Conservation (phyloP, 2,888 invertebrate genomes). For the Hoplodrina ambigua region DNA sequence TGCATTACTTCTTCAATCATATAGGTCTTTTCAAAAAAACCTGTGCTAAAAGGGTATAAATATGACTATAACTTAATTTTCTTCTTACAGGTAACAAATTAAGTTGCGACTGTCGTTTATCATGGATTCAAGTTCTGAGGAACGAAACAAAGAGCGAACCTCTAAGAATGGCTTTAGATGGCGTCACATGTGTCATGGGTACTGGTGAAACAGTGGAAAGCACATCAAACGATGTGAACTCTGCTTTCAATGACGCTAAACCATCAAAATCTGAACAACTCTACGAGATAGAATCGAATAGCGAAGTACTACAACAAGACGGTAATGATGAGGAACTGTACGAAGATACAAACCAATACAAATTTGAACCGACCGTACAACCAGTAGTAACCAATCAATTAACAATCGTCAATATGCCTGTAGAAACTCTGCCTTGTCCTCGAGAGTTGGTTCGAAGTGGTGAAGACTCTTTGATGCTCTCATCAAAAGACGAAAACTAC, state of each 20-base stretch:
- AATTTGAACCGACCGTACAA: constrained; percentile 76
- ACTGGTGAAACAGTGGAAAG: constrained; percentile 60
- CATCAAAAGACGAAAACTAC: constrained; percentile 84
- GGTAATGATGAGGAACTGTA: constrained; percentile 72
- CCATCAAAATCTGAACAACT: constrained; percentile 67
- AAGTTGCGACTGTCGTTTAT: constrained; percentile 94
- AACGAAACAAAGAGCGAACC: constrained; percentile 94
- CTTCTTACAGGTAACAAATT: constrained; percentile 93
- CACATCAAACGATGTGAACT: constrained; percentile 44
- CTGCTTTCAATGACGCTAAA: constrained; percentile 50
- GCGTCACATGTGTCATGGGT: constrained; percentile 91
- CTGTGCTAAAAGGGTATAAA: not conserved
- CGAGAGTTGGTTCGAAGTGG: constrained; percentile 77
- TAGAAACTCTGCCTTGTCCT: constrained; percentile 80
- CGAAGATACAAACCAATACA: constrained; percentile 74
- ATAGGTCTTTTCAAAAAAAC: not conserved
- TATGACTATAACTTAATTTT: constrained; percentile 23
- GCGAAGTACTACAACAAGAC: constrained; percentile 72
- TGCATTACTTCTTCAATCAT: constrained; percentile 8
- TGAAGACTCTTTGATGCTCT: constrained; percentile 86
- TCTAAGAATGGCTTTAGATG: constrained; percentile 92
- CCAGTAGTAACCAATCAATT: constrained; percentile 75
- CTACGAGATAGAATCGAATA: constrained; percentile 71
- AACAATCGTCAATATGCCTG: constrained; percentile 75
- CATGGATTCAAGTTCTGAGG: constrained; percentile 94